phyloP scores from a whole-genome alignment of 2,797 vertebrate species.

The Alectoris magna region DNA sequence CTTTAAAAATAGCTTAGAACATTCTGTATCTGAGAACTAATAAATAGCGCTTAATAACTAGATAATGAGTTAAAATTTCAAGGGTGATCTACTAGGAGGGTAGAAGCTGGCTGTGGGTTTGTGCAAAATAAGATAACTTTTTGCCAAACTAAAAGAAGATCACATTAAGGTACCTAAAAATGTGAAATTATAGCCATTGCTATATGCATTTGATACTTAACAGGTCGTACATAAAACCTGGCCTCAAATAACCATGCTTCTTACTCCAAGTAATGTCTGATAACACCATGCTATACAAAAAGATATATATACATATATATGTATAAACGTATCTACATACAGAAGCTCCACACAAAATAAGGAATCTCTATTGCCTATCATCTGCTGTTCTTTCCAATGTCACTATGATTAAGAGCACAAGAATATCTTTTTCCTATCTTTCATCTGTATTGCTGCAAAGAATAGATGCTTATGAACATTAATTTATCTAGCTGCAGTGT shows the following conservation, averaged over 20 bases:
- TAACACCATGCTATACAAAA: not conserved
- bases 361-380: not conserved
- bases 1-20: not conserved
- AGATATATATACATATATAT: not conserved
- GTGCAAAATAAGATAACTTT: not conserved
- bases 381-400: not conserved
- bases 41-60: not conserved
- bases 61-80: not conserved
- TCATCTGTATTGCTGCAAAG: not conserved
- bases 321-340: not conserved
- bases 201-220: not conserved
- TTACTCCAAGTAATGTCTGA: not conserved
- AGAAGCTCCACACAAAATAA: not conserved
- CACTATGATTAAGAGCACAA: not conserved
- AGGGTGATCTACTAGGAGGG: not conserved
- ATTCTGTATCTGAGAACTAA: not conserved
- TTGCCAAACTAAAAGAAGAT: not conserved
- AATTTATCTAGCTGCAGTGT: not conserved
- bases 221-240: not conserved
- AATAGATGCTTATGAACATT: not conserved
- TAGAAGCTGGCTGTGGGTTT: not conserved
- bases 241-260: not conserved
- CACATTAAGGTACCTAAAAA: not conserved
- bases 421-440: not conserved
- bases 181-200: not conserved